Conservation (phyloP, 2,113 vertebrate genomes). For the human (Homo sapiens) region GRCh38 chr4:93028001-93028500, state of each 20-base stretch:
- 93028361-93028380: no score
- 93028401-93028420: neutral
- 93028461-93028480: neutral
- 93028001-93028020: neutral
- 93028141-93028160: constrained; percentile 9
- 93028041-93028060: neutral
- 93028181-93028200: neutral
- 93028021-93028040: neutral
- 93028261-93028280: neutral
- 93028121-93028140: neutral
- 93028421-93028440: fast-evolving
- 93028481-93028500: neutral
- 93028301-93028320: neutral
- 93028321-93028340: neutral
- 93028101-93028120: neutral
- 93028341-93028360: neutral
- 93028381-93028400: neutral
- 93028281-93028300: neutral
- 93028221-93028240: neutral
- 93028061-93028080: neutral
- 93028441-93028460: neutral
- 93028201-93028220: neutral
- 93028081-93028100: constrained; percentile 14
- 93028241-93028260: neutral
- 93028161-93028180: neutral